Percentiles rank a stretch among this genome's conserved stretches.
These are phyloP conservation scores for Ispidina lecontei DNA, from an alignment of 2,797 vertebrate species.

Conservation along the genomic window DNA sequence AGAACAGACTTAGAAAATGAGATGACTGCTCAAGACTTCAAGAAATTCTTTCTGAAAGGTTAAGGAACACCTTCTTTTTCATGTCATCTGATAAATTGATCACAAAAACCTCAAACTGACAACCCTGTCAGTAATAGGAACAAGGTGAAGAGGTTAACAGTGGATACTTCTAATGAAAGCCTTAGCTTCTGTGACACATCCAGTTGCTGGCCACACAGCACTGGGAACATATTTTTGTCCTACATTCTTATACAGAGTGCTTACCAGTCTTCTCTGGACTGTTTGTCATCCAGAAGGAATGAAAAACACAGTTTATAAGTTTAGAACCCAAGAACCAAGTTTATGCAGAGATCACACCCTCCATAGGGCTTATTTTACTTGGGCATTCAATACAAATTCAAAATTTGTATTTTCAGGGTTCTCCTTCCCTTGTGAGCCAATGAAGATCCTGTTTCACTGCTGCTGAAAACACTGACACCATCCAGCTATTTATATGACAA, in stretches of 20 bases:
- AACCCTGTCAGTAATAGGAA: not conserved
- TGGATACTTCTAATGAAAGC: not conserved
- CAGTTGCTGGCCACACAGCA: not conserved
- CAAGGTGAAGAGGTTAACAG: not conserved
- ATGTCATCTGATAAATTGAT: not conserved
- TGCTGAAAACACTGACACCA: not conserved
- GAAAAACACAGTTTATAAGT: not conserved
- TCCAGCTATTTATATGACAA: not conserved
- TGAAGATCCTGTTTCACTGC: not conserved
- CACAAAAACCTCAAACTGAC: not conserved
- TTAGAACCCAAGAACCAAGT: not conserved
- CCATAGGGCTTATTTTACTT: not conserved
- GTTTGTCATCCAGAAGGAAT: not conserved
- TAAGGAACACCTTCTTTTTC: not conserved
- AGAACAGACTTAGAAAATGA: not conserved
- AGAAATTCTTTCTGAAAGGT: not conserved
- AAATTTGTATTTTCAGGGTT: not conserved
- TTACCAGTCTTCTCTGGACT: not conserved
- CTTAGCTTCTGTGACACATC: not conserved
- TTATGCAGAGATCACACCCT: not conserved
- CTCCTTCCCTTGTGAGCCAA: not conserved
- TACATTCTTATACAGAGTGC: not conserved
- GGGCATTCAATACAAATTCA: not conserved
- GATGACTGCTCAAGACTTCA: not conserved
- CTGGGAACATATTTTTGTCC: conserved; percentile 5